These are phyloP conservation scores for Mallotus villosus DNA, from an alignment of 2,797 vertebrate genomes.

Conservation along the genomic window DNA sequence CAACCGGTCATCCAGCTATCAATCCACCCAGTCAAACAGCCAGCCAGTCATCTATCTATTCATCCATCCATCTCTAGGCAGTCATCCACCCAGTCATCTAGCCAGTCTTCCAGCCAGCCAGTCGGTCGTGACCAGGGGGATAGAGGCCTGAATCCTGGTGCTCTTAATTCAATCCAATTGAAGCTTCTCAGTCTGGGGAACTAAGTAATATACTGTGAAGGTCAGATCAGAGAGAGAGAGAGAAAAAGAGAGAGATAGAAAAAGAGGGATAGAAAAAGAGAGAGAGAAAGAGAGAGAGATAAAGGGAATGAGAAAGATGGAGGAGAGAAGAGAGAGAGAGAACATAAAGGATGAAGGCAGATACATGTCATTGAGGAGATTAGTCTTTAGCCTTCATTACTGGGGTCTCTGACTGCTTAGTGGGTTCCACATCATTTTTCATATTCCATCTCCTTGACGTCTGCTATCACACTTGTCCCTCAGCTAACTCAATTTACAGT, in stretches of 20 bases:
- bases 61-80: too few species aligned
- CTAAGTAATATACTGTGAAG: constrained; percentile 5
- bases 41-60: too few species aligned
- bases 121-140: neutral
- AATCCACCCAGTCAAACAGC: too few species aligned
- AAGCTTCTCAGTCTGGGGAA: neutral
- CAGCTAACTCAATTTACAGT: neutral
- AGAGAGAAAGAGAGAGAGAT: neutral
- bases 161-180: constrained; percentile 2
- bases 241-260: neutral
- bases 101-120: neutral
- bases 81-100: neutral
- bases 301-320: neutral
- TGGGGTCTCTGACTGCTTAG: neutral
- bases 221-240: neutral
- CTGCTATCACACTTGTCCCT: neutral
- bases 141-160: neutral
- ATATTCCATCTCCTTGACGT: neutral
- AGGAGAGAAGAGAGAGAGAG: neutral
- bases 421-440: neutral
- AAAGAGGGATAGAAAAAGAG: neutral
- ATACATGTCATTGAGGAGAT: neutral
- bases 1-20: too few species aligned
- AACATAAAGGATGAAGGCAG: neutral
- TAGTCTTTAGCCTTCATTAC: neutral